These are phyloP conservation scores for Drosophila orosa DNA, from an alignment of 1,140 invertebrate genomes.

Conservation along the genomic window DNA sequence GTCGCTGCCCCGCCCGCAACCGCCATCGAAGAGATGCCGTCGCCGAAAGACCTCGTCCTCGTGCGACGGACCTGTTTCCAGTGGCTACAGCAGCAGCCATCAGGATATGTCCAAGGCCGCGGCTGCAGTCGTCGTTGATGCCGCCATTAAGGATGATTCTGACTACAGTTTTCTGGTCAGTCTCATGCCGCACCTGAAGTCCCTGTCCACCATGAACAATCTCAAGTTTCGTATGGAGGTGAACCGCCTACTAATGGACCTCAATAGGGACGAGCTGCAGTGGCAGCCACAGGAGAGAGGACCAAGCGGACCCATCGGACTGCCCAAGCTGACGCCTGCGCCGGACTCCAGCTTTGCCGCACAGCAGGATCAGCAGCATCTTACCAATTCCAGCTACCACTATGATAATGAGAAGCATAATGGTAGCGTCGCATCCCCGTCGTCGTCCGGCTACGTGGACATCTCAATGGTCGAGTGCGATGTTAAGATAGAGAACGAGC, in stretches of 20 bases:
- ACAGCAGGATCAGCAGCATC: neutral
- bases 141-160: constrained; percentile 53
- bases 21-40: constrained; percentile 40
- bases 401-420: neutral
- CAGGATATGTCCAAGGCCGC: constrained; percentile 1
- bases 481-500: constrained; percentile 73
- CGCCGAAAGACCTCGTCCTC: constrained; percentile 39
- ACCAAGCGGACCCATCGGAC: neutral
- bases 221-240: constrained; percentile 62
- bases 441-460: constrained; percentile 26
- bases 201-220: constrained; percentile 56
- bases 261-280: constrained; percentile 48
- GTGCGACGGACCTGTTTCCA: constrained; percentile 24
- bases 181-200: constrained; percentile 66
- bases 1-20: constrained; percentile 11
- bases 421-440: constrained; percentile 1
- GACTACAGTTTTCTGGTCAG: constrained; percentile 68
- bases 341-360: constrained; percentile 14
- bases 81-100: constrained; percentile 4
- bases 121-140: neutral
- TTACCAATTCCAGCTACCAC: constrained; percentile 12
- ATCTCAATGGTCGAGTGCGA: constrained; percentile 64
- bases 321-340: constrained; percentile 47
- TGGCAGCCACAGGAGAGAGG: neutral
- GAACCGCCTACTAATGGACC: constrained; percentile 60